These are phyloP conservation scores for Pluvianellus socialis DNA, from an alignment of 2,113 vertebrate species.

Conservation along the genomic window DNA sequence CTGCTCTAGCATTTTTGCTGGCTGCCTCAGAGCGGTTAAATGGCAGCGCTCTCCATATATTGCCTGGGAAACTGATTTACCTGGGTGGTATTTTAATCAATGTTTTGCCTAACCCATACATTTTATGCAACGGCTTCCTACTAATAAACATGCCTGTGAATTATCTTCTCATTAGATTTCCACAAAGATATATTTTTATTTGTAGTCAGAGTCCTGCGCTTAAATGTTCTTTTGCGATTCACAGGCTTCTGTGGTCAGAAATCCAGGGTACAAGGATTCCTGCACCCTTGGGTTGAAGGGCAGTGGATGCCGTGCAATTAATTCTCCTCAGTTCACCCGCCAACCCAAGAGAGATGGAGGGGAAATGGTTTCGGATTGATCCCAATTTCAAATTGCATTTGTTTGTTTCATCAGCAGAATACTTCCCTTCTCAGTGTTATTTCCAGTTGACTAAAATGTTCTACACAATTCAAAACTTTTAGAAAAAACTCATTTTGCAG, in stretches of 20 bases:
- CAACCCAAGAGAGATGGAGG: neutral
- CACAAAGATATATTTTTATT: neutral
- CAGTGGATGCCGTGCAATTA: neutral
- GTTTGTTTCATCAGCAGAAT: neutral
- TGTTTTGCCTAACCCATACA: neutral
- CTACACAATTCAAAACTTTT: neutral
- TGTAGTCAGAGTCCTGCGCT: neutral
- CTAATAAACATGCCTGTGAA: neutral
- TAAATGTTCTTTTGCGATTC: neutral
- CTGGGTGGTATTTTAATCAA: constrained; percentile 43
- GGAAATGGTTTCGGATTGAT: neutral
- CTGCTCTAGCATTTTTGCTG: constrained; percentile 7
- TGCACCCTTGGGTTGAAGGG: neutral
- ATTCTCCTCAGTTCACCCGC: neutral
- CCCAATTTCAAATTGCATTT: neutral
- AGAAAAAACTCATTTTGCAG: neutral
- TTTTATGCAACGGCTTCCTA: constrained; percentile 3
- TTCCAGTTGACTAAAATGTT: neutral
- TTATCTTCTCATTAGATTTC: constrained; percentile 21
- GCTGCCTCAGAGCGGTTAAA: constrained; percentile 2
- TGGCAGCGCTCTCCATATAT: neutral
- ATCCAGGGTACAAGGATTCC: neutral
- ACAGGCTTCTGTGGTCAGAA: neutral
- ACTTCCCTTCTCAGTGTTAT: neutral
- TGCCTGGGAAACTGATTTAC: constrained; percentile 30